A percentile compares a stretch with the other conserved stretches of the same genome.
Conservation (phyloP, 2,888 invertebrate species). For the Stenchaetothrips biformis region DNA sequence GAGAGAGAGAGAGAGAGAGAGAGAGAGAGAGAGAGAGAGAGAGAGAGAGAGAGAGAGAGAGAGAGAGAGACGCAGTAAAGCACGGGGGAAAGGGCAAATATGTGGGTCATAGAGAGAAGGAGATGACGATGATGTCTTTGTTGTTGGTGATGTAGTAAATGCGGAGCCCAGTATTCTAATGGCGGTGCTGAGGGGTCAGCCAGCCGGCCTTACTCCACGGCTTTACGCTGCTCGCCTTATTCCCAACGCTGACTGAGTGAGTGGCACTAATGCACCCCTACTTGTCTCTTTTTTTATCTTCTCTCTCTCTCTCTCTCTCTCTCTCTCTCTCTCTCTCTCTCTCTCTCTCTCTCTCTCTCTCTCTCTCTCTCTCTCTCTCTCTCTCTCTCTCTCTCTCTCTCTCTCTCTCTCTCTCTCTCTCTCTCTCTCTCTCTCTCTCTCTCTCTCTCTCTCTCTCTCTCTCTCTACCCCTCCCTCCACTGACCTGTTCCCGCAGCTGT, state of each 20-base stretch:
- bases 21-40: neutral
- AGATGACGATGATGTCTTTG: neutral
- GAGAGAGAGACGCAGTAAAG: too few species aligned
- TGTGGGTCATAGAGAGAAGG: neutral
- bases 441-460: neutral
- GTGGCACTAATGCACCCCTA: neutral
- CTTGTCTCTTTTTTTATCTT: neutral
- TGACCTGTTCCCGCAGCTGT: neutral
- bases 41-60: neutral
- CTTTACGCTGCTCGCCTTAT: neutral
- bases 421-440: slow-evolving; percentile 4
- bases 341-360: too few species aligned
- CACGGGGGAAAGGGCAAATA: too few species aligned
- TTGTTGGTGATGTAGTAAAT: too few species aligned
- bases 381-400: neutral
- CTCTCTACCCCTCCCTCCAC: neutral
- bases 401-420: slow-evolving; percentile 2
- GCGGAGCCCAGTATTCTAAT: too few species aligned
- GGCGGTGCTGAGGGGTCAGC: too few species aligned
- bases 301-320: neutral
- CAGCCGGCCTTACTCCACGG: neutral
- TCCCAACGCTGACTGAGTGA: neutral
- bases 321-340: too few species aligned
- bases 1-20: neutral
- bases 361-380: neutral